Conservation (phyloP, 2,888 invertebrate genomes). For the Drosophila monieri region DNA sequence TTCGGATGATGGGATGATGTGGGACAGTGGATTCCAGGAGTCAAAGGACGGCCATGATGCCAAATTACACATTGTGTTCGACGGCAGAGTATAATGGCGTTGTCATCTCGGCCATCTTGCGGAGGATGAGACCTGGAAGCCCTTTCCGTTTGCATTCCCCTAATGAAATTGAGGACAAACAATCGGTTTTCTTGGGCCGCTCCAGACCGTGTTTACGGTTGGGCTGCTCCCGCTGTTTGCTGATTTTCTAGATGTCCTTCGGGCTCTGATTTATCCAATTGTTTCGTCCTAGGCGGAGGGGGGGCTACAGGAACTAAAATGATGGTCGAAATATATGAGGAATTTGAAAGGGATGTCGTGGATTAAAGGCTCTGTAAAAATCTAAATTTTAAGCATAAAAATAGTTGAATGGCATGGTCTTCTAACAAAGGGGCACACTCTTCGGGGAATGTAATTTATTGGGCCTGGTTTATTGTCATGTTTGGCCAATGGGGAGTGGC, state of each 20-base stretch:
- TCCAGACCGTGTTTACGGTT: conserved; percentile 31
- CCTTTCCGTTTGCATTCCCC: conserved; percentile 36
- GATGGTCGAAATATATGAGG: not conserved
- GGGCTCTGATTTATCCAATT: conserved; percentile 16
- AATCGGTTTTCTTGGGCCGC: conserved; percentile 42
- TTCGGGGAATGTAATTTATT: conserved; percentile 31
- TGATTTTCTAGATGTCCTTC: conserved; percentile 2
- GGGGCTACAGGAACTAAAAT: not conserved
- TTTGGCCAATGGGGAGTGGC: conserved; percentile 29
- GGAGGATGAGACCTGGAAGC: not conserved
- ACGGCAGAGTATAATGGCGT: conserved; percentile 60
- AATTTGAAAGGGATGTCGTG: not conserved
- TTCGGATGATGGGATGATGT: not conserved
- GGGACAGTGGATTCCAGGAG: conserved; percentile 1
- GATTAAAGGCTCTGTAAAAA: conserved; percentile 2
- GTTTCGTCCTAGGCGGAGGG: conserved; percentile 2
- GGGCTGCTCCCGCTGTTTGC: conserved; percentile 1
- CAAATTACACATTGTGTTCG: conserved; percentile 72
- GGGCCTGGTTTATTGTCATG: conserved; percentile 41
- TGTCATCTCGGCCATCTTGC: conserved; percentile 43
- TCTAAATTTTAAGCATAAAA: conserved; percentile 10
- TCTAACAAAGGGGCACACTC: conserved; percentile 26
- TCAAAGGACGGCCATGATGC: conserved; percentile 29
- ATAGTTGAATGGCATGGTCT: not conserved
- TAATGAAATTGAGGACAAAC: conserved; percentile 68